Base-by-base conservation (phyloP, 2,888 invertebrate genomes). In the Coremacera marginata region DNA sequence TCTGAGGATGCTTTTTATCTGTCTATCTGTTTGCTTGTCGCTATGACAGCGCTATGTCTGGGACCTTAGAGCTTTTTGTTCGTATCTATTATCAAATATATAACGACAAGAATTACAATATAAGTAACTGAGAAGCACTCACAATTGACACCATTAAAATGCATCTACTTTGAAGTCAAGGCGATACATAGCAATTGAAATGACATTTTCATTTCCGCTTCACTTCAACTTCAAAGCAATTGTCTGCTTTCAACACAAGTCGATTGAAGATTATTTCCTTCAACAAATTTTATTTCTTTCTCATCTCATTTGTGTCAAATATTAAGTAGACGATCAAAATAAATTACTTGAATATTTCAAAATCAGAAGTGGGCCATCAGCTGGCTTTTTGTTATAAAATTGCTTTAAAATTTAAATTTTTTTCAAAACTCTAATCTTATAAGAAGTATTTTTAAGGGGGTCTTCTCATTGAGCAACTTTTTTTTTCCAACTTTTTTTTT, bases 71-170 rank as follows among this genome's bases (percentile, higher is more conserved):
- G 44, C 44, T 44, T 44, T 44, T 11, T 44, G 44, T 7, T 25
- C 27, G 25, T 60, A 60, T 60, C 27, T 25, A 60, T 27, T 60
- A 19, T 25, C 27, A 31, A 31, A 25, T 57, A 25, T 57, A 22
- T 8, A 25, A 25, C 5, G 60, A 60, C 27, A 16, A 60, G 19
- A 5, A 25, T 9, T 25, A 60, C 22, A 60, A 60, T 11, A 19
- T 55, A 55, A 60, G 25, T 19, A 4, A 27, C 27, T 60, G 25
- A 19, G 27, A 19, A 60, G 27, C 60, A 16, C 60, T 31, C 9
- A 60, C 60, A 60, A 19, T 60, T 60, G 60, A 60, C 60, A 60
- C 60, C 55, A 52, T 27, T 55, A 55, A 19, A 70, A 70, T 70
- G 70, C 52, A 55, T 70, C 11, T 57, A 70, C n/a, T 55, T 19